A percentile compares a stretch with the other conserved stretches of the same genome.
These are phyloP conservation scores for Artibeus jamaicensis DNA, from an alignment of 2,797 vertebrate species.

Conservation along the genomic window DNA sequence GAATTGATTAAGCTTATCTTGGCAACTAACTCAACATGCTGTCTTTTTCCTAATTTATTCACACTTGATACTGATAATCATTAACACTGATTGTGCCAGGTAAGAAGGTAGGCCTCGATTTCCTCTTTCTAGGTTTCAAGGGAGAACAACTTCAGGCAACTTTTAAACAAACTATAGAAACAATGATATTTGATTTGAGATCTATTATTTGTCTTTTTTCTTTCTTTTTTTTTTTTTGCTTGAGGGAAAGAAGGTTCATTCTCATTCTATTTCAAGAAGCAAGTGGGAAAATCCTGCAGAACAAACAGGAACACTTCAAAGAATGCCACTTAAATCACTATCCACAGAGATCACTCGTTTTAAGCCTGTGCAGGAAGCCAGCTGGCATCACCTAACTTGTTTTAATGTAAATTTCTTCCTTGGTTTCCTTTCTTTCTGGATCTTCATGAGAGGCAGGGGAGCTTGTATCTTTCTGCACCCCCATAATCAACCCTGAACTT, in stretches of 20 bases:
- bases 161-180: constrained; percentile 20
- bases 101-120: neutral
- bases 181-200: constrained; percentile 38
- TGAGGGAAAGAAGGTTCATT: constrained; percentile 48
- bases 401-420: constrained; percentile 60
- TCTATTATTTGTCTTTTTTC: neutral
- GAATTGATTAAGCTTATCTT: neutral
- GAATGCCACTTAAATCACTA: constrained; percentile 42
- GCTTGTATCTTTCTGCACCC: neutral
- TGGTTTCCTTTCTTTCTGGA: constrained; percentile 54
- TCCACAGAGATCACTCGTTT: constrained; percentile 14
- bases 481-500: neutral
- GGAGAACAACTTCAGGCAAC: neutral
- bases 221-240: constrained; percentile 17
- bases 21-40: neutral
- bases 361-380: constrained; percentile 35
- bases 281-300: constrained; percentile 55
- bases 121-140: neutral
- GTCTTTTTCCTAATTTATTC: neutral
- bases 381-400: neutral
- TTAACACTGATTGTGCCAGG: neutral
- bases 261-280: constrained; percentile 50
- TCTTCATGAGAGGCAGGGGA: constrained; percentile 20
- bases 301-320: constrained; percentile 65
- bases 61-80: neutral